These are phyloP conservation scores for Balaenoptera acutorostrata DNA, from an alignment of 2,113 vertebrate genomes.

Conservation along the genomic window DNA sequence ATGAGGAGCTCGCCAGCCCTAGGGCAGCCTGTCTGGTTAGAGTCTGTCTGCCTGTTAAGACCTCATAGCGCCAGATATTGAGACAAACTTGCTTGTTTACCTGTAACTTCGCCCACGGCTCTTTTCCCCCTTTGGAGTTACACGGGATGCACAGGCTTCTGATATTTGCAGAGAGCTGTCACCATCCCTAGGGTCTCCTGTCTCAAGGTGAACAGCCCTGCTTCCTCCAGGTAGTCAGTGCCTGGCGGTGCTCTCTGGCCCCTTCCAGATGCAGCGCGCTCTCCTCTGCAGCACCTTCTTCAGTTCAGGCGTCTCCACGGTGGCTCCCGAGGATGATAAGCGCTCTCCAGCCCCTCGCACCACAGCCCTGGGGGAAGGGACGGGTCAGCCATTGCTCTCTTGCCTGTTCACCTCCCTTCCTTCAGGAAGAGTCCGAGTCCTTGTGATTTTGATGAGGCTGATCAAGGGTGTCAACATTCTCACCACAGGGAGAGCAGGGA, in stretches of 20 bases:
- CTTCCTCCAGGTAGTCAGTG: background rate
- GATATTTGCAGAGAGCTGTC: background rate
- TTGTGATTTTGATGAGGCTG: background rate
- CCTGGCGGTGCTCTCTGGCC: background rate
- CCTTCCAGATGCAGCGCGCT: background rate
- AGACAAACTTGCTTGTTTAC: background rate
- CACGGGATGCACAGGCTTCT: background rate
- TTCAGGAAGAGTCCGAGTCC: background rate
- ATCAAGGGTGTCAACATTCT: background rate
- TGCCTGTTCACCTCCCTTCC: background rate
- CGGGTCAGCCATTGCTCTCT: background rate
- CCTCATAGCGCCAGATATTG: background rate
- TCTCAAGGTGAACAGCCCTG: background rate
- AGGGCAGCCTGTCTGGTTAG: background rate
- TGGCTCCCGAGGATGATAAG: rapidly evolving
- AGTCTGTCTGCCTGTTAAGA: background rate
- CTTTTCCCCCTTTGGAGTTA: background rate
- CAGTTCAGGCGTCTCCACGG: no score
- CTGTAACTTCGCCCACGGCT: background rate
- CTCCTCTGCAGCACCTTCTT: background rate
- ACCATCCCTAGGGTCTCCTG: background rate
- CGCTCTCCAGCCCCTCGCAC: background rate
- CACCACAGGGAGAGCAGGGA: background rate
- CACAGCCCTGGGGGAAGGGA: background rate
- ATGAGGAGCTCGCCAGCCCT: background rate